These are phyloP conservation scores for Zootoca vivipara DNA, from an alignment of 2,113 vertebrate species.

Conservation along the genomic window DNA sequence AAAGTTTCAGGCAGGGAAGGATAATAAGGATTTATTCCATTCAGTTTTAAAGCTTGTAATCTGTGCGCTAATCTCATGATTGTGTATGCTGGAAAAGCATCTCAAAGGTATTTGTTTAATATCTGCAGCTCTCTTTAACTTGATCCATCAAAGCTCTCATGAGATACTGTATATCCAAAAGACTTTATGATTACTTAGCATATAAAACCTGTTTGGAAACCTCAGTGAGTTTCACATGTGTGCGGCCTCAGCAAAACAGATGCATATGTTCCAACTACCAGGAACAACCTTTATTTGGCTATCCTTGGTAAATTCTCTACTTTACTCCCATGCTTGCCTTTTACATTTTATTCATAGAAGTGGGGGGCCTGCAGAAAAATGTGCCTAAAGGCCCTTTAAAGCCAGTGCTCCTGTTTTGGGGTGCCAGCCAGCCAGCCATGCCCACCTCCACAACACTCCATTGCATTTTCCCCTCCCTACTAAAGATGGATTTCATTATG, in stretches of 20 bases:
- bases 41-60: not conserved
- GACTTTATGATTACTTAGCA: not conserved
- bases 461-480: too few species aligned
- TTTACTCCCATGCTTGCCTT: not conserved
- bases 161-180: not conserved
- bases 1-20: too few species aligned
- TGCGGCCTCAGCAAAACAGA: not conserved
- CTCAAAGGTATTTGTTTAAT: not conserved
- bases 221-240: not conserved
- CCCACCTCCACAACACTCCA: not conserved
- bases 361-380: too few species aligned
- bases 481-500: too few species aligned
- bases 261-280: not conserved
- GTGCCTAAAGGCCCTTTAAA: not conserved
- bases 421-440: not conserved
- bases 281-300: not conserved
- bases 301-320: not conserved
- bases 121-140: not conserved
- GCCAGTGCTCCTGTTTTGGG: not conserved
- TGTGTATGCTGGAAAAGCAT: not conserved
- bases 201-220: not conserved
- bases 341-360: not conserved
- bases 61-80: not conserved
- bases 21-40: not conserved
- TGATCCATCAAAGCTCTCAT: not conserved